Evolutionary conservation across 2,888 invertebrate genomes (phyloP), one percentile per base, ranked within the genome.

Genomic region (Sarcophaga variegata): DNA sequence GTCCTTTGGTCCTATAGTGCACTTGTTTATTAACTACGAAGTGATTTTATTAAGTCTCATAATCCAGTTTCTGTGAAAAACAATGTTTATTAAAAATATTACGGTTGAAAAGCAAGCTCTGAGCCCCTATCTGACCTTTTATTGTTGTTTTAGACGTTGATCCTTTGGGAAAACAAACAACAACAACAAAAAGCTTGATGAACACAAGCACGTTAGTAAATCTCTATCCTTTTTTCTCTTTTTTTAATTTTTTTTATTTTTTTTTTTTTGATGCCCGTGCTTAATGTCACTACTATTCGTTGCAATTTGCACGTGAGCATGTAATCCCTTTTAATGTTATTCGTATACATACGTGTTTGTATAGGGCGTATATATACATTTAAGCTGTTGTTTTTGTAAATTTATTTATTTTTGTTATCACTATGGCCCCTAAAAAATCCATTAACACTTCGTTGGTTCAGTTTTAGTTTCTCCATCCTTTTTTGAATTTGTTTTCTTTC

Each of bases 401-500:
- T 25, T 20, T 59, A 47, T 25, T 20, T 59, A 59, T 78, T 20
- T 20, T 17, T 54, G n/a, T 20, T 22, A 22, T 1, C 11, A 27
- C 20, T 60, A 69, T 20, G 14, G 14, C 14, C 37, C 62, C 64
- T 37, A 66, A 78, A 67, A 82, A 87, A 78, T 88, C 88, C 83
- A 85, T 88, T 88, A 85, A 83, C 71, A 81, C 81, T 85, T 85
- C 70, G n/a, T 59, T 64, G 45, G 60, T 74, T 77, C 47, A 37
- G 60, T 69, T 37, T 8, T 37, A 10, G 10, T 37, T 37, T 37
- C 10, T 37, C 2, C 10, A 0, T 10, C 8, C 8, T 8, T 37
- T 37, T 37, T 77, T 79, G 69, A 72, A 22, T 22, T 47, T 59
- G 17, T 71, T 64, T 64, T 64, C n/a, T 60, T 47, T 81, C 3